Base-by-base conservation (phyloP, 2,797 vertebrate genomes). In the Onychomys torridus region DNA sequence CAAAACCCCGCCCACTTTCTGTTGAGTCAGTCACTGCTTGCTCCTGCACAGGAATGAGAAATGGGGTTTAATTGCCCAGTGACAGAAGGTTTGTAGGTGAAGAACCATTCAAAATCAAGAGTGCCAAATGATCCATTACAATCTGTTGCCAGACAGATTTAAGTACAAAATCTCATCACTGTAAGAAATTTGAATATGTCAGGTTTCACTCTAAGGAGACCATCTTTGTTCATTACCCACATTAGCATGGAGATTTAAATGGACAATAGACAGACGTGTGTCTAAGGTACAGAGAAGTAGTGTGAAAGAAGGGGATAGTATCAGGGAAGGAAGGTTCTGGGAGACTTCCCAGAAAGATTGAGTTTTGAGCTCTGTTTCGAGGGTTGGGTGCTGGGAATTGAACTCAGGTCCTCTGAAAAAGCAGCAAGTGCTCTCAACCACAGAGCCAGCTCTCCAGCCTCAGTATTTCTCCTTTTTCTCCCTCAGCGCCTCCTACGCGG, bases 291-390 rank as follows among this genome's bases (percentile, higher is more conserved):
- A 92, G 46, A 91, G 25, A 85, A 69, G 27, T 59, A 85, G 73
- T 21, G 9, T 8, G 29, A 32, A 69, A 93, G n/a, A 76, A 46
- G 46, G 43, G n/a, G 63, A 57, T 91, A 6, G 65, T 95, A 90
- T 87, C 55, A 91, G 55, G 27, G 23, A 9, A 79, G 37, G 49
- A 37, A 63, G 79, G 75, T 79, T 76, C 34, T 93, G 75, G 49
- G 79, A 92, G 71, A 23, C 34, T 84, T 87, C 75, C 88, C 49
- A 71, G 63, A 87, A 82, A 32, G 49, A n/a, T 78, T 61, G 75
- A 32, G 43, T 34, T 79, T 9, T 43, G 52, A 93, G 65, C 57
- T 85, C 63, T 85, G 11, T 46, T 95, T 94, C 84, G n/a, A 96
- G 71, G 57, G 87, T 14, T 52, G 65, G 23, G 27, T 86, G 46